Evolutionary conservation across 1,140 invertebrate genomes (phyloP).

Genomic region (Rhizoglyphus robini): DNA sequence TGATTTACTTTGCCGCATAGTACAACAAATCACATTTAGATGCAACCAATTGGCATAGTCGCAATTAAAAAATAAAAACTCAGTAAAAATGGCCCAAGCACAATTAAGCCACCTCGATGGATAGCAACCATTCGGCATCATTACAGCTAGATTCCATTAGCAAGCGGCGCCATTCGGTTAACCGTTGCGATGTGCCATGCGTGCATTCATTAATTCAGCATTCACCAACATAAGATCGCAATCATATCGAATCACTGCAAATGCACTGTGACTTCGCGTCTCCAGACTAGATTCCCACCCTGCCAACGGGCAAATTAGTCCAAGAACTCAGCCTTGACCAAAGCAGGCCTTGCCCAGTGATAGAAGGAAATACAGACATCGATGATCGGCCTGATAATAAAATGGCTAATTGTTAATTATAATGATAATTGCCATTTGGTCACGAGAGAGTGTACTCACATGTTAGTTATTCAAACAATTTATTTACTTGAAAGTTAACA

Average conservation of each 20-base stretch:
- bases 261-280: background rate
- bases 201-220: background rate
- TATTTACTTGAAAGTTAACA: too few relatives aligned
- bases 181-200: background rate
- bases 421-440: too few relatives aligned
- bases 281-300: background rate
- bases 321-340: too few relatives aligned
- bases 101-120: background rate
- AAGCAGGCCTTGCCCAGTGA: too few relatives aligned
- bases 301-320: too few relatives aligned
- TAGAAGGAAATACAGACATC: too few relatives aligned
- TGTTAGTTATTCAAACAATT: too few relatives aligned
- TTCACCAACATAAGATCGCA: slow-evolving; percentile 1
- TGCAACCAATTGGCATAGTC: background rate
- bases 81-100: background rate
- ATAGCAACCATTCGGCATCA: slow-evolving; percentile 3
- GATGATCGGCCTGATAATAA: too few relatives aligned
- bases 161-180: background rate
- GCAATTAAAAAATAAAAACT: background rate
- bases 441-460: too few relatives aligned
- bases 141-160: slow-evolving; percentile 7
- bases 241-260: background rate
- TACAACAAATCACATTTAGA: slow-evolving; percentile 9
- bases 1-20: too few relatives aligned
- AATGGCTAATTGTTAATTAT: too few relatives aligned